Evolutionary conservation across 1,140 invertebrate genomes (phyloP), one percentile per base, ranked within the genome.

Genomic region (Meloidogyne exigua): DNA sequence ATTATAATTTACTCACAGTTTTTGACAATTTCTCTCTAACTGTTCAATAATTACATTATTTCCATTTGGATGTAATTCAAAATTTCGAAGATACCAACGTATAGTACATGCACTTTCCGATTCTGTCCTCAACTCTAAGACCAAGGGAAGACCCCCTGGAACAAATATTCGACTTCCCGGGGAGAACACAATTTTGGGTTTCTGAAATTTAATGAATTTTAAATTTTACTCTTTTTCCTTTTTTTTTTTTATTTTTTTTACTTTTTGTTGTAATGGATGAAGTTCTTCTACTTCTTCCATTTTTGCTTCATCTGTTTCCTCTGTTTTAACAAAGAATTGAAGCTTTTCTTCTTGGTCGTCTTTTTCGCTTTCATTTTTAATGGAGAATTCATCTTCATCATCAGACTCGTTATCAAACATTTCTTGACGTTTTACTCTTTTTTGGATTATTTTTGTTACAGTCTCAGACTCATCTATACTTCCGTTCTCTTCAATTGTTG

Each of bases 31-130:
- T 32, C 28, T 73, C n/a, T 62, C 71, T 49, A 73, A n/a, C 18
- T 64, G 21, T 25, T 64, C 57, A 9, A 5, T 57, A 49, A 82
- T 42, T 5, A 36, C 32, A 7, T 62, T 68, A 26, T 80, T 44
- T 9, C 66, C 39, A 18, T 70, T 72, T 18, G 73, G 63, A 21
- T 80, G 79, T 3, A 85, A 25, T 63, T 85, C 84, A 66, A 87
- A 86, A 66, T 85, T 85, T 25, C 81, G 79, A 13, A 73, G 66
- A 65, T 83, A 85, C 85, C 85, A 85, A 26, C 75, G 63, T 26
- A 75, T 68, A 5, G 65, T 62, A 2, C 74, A 75, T 12, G 75
- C 74, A 70, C 28, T 64, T 23, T 73, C 21, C 23, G 75, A 76
- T 1, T 73, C n/a, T 4, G 62, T 76, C 25, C 68, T 76, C 21